These are phyloP conservation scores for Benitochromis conjunctus DNA, from an alignment of 2,113 vertebrate genomes.

Conservation along the genomic window DNA sequence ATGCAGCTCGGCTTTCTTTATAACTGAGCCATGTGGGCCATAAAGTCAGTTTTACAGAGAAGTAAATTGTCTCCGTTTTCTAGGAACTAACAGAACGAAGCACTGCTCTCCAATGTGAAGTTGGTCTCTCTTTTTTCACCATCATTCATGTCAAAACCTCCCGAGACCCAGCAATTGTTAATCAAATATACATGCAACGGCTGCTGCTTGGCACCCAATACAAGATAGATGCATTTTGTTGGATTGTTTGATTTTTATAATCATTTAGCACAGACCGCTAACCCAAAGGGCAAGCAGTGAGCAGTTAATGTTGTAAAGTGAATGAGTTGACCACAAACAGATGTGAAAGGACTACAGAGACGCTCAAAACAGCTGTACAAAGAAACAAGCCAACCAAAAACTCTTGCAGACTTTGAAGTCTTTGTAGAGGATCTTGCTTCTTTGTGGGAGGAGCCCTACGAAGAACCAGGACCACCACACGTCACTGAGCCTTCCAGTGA, in stretches of 20 bases:
- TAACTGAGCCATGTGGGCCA: background rate
- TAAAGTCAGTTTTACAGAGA: constrained; percentile 7
- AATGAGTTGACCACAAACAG: background rate
- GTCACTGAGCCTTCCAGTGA: background rate
- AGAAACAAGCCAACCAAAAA: background rate
- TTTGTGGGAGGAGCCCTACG: background rate
- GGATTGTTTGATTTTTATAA: background rate
- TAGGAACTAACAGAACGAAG: background rate
- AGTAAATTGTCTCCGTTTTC: background rate
- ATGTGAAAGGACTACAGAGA: background rate
- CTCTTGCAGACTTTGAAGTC: background rate
- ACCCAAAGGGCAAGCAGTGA: background rate
- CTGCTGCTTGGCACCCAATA: background rate
- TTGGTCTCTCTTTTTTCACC: background rate
- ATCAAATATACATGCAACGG: background rate
- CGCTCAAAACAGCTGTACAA: background rate
- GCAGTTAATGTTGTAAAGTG: background rate
- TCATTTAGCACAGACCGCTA: background rate
- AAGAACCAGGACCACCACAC: background rate
- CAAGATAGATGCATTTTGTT: background rate
- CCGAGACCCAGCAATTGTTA: background rate
- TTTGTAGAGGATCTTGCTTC: background rate
- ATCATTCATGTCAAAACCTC: background rate
- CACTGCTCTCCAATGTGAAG: background rate
- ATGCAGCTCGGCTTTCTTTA: background rate